These are phyloP conservation scores for Setipinna tenuifilis DNA, from an alignment of 2,797 vertebrate genomes.

Conservation along the genomic window DNA sequence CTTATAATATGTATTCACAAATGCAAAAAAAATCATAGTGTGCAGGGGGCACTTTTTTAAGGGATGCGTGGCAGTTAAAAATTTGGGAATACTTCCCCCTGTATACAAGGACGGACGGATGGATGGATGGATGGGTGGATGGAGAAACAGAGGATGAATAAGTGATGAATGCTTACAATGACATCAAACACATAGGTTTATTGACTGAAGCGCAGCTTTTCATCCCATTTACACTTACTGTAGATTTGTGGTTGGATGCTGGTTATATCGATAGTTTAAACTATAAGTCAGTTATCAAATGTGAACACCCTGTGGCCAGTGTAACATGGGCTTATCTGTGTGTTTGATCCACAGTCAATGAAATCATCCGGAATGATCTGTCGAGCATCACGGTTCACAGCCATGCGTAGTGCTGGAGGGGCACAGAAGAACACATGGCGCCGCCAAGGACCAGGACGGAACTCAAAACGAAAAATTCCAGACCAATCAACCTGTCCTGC, in stretches of 20 bases:
- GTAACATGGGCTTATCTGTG: conserved; percentile 13
- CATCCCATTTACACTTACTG: neutral
- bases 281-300: neutral
- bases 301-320: neutral
- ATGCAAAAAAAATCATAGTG: no score
- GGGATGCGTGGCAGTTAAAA: no score
- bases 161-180: neutral
- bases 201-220: neutral
- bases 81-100: neutral
- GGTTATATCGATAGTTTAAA: neutral
- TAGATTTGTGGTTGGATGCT: neutral
- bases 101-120: neutral
- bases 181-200: neutral
- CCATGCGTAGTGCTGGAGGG: conserved; percentile 75
- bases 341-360: conserved; percentile 86
- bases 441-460: neutral
- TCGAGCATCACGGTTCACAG: conserved; percentile 86
- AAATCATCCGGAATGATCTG: conserved; percentile 97
- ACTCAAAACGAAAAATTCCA: conserved; percentile 4
- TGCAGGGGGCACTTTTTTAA: no score
- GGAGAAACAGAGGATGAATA: neutral
- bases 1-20: no score
- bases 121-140: no score
- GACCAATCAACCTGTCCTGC: neutral
- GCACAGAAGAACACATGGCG: conserved; percentile 25